Evolutionary conservation across 2,113 vertebrate genomes (phyloP).

Genomic region (Carassius carassius): DNA sequence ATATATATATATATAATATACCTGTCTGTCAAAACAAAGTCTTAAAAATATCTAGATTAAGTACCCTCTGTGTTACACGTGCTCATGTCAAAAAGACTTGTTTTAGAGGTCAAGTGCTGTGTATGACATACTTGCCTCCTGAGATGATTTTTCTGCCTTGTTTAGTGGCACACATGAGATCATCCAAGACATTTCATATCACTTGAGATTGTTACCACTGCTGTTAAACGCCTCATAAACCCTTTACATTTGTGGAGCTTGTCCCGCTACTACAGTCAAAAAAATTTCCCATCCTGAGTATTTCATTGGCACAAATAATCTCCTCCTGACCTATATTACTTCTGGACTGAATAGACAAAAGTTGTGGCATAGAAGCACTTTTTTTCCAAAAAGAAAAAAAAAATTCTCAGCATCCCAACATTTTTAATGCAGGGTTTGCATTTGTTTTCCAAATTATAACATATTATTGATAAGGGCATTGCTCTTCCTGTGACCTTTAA

Average conservation of each 20-base stretch:
- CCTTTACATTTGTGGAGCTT: conserved; percentile 1
- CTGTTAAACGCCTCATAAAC: conserved; percentile 43
- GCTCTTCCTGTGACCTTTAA: background rate
- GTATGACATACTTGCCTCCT: background rate
- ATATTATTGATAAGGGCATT: background rate
- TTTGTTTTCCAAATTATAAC: background rate
- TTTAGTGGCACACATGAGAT: conserved; percentile 5
- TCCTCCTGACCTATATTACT: background rate
- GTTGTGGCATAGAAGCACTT: background rate
- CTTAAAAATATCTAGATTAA: too few species aligned
- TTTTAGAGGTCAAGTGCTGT: background rate
- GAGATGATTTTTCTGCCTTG: background rate
- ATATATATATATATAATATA: too few species aligned
- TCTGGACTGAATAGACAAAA: background rate
- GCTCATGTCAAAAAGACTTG: too few species aligned
- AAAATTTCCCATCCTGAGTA: background rate
- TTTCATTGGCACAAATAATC: background rate
- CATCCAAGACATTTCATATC: background rate
- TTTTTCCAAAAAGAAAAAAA: background rate
- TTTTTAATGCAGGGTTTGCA: background rate
- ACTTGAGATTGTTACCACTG: conserved; percentile 5
- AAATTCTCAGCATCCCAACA: background rate
- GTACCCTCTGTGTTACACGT: background rate
- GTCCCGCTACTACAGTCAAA: background rate
- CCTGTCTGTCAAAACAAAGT: too few species aligned